phyloP scores from a whole-genome alignment of 2,797 vertebrate species.

The Tenualosa ilisha region DNA sequence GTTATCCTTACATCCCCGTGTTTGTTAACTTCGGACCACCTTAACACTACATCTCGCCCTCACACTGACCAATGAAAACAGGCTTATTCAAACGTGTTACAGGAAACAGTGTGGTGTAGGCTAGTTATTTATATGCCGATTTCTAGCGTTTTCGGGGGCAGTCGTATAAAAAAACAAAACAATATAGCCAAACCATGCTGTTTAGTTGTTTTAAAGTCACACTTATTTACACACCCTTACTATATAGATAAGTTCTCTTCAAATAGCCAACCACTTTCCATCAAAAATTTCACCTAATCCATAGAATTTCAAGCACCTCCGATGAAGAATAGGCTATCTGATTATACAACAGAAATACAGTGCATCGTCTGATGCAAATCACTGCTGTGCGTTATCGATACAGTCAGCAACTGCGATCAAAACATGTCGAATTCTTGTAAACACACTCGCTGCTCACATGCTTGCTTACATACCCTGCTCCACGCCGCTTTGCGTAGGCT shows the following conservation, averaged over 20 bases:
- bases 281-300: background rate
- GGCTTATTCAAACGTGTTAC: slow-evolving; percentile 21
- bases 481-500: slow-evolving; percentile 46
- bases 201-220: background rate
- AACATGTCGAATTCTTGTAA: background rate
- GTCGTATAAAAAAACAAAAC: background rate
- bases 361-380: slow-evolving; percentile 1
- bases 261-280: background rate
- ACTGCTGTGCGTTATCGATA: background rate
- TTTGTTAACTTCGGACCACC: slow-evolving; percentile 39
- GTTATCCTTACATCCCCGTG: background rate
- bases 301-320: background rate
- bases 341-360: background rate
- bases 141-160: slow-evolving; percentile 29
- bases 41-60: slow-evolving; percentile 36
- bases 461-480: slow-evolving; percentile 62
- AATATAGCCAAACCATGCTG: background rate
- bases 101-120: slow-evolving; percentile 42
- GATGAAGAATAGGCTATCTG: background rate
- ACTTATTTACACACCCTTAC: background rate
- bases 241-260: background rate
- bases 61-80: slow-evolving; percentile 41
- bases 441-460: background rate
- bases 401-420: background rate
- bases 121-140: background rate